These are phyloP conservation scores for Gallinago solitaria DNA, from an alignment of 2,797 vertebrate genomes.

Conservation along the genomic window DNA sequence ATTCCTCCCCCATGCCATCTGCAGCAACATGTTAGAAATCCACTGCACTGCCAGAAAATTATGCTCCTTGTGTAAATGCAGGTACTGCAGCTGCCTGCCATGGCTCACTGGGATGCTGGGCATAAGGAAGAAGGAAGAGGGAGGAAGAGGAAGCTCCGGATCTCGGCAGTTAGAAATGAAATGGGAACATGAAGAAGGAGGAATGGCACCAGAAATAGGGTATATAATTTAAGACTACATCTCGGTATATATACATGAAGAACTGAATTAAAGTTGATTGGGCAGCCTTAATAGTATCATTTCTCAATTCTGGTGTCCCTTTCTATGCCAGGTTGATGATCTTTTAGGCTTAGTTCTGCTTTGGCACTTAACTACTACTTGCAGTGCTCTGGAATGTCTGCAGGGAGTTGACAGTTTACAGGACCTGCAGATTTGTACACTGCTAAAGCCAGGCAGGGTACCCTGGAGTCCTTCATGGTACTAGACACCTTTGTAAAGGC, in stretches of 20 bases:
- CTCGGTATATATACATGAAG: not conserved
- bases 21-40: constrained; percentile 31
- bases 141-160: not conserved
- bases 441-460: not conserved
- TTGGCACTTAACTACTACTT: not conserved
- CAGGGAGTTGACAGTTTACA: not conserved
- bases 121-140: not conserved
- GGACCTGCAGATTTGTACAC: not conserved
- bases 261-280: not conserved
- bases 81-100: constrained; percentile 37
- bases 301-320: not conserved
- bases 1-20: constrained; percentile 61
- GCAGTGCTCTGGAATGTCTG: not conserved
- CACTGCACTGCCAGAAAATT: constrained; percentile 14
- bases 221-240: not conserved
- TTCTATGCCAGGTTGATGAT: not conserved
- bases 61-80: constrained; percentile 1
- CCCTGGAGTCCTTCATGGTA: not conserved
- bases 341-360: not conserved
- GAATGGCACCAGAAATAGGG: not conserved
- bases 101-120: not conserved
- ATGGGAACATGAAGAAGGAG: not conserved
- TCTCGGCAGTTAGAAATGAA: not conserved
- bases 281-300: not conserved
- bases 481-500: not conserved